Percentiles rank a stretch among this genome's conserved stretches.
phyloP scores from a whole-genome alignment of 2,888 invertebrate species.

The Philhelius pedissequus region DNA sequence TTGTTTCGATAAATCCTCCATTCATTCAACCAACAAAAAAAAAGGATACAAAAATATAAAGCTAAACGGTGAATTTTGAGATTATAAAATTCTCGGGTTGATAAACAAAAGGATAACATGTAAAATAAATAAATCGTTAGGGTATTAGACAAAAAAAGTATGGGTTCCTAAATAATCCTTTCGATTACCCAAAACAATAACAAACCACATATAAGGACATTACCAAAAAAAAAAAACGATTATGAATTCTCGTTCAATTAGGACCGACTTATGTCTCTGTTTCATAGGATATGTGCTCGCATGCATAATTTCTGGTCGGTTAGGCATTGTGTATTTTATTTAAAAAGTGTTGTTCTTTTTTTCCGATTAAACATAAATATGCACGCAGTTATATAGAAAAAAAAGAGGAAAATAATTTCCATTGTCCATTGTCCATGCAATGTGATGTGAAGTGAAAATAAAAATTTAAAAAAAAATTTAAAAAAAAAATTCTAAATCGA shows the following conservation, averaged over 20 bases:
- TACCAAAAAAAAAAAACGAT: not conserved
- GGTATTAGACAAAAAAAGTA: not conserved
- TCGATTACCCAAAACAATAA: not conserved
- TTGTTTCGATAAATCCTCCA: slow-evolving; percentile 11
- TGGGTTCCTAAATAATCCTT: not conserved
- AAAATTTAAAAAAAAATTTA: not conserved
- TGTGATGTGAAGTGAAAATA: slow-evolving; percentile 17
- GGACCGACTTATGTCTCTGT: slow-evolving; percentile 56
- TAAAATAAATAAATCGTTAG: not conserved
- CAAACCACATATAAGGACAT: slow-evolving; percentile 2
- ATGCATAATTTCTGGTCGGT: slow-evolving; percentile 1
- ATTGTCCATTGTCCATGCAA: not conserved
- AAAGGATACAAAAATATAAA: not conserved
- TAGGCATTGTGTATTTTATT: slow-evolving; percentile 2
- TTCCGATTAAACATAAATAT: not conserved
- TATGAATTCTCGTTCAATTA: slow-evolving; percentile 64
- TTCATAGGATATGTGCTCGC: not conserved
- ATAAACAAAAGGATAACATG: not conserved
- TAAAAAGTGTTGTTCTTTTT: slow-evolving; percentile 17
- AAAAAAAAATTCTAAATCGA: not conserved
- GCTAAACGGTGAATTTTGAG: not conserved
- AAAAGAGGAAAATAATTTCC: not conserved
- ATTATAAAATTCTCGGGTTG: not conserved
- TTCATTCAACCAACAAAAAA: no score
- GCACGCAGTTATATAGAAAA: not conserved